A percentile compares a stretch with the other conserved stretches of the same genome.
These are phyloP conservation scores for Sebastes nivosus DNA, from an alignment of 2,797 vertebrate genomes.

Conservation along the genomic window DNA sequence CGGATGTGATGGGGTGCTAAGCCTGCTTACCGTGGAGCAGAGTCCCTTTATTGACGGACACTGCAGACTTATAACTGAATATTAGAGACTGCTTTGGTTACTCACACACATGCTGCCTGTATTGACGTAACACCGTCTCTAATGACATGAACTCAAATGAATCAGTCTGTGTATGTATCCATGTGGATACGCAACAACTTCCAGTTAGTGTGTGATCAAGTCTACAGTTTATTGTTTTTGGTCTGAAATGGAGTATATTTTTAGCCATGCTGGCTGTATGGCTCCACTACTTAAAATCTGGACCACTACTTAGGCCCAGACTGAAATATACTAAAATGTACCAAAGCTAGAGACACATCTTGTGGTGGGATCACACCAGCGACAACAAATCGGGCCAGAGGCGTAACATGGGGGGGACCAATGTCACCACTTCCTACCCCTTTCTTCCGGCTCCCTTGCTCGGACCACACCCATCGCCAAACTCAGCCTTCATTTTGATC, in stretches of 20 bases:
- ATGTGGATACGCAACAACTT: not conserved
- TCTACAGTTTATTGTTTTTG: not conserved
- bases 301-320: not conserved
- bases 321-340: not conserved
- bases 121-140: not conserved
- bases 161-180: not conserved
- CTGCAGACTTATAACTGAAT: not conserved
- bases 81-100: not conserved
- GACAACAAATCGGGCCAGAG: no score
- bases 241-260: not conserved
- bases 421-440: not conserved
- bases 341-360: not conserved
- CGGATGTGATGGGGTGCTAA: slow-evolving; percentile 27
- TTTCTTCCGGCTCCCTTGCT: not conserved
- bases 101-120: not conserved
- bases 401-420: no score
- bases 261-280: not conserved
- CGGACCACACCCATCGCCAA: not conserved
- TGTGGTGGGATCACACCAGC: no score
- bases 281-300: not conserved
- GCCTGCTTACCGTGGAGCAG: not conserved
- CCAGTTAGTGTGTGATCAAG: not conserved
- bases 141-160: not conserved
- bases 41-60: slow-evolving; percentile 33
- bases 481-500: not conserved